These are phyloP conservation scores for Reticulitermes lucifugus DNA, from an alignment of 2,888 invertebrate species.

Conservation along the genomic window DNA sequence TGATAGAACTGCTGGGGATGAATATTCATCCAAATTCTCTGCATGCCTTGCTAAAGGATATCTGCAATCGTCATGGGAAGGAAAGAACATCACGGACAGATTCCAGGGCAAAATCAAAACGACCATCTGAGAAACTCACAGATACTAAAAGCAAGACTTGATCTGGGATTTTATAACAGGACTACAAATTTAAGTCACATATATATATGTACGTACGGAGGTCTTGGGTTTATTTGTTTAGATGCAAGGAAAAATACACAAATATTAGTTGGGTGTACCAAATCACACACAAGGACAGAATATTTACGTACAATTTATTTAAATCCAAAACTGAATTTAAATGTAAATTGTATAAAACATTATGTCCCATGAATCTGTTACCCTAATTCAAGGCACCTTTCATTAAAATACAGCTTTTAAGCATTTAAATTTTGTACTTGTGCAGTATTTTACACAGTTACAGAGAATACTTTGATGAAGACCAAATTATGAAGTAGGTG, in stretches of 20 bases:
- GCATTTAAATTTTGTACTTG: constrained; percentile 12
- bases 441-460: neutral
- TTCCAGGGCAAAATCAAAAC: neutral
- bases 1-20: constrained; percentile 26
- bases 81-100: neutral
- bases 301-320: neutral
- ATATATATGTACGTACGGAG: constrained; percentile 1
- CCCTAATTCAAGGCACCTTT: constrained; percentile 27
- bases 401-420: constrained; percentile 17
- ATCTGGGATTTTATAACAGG: neutral
- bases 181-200: neutral
- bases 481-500: neutral
- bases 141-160: constrained; percentile 12
- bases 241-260: constrained; percentile 19
- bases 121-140: neutral
- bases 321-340: constrained; percentile 8
- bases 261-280: neutral
- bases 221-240: constrained; percentile 23
- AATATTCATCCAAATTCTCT: constrained; percentile 33
- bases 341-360: neutral
- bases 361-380: neutral
- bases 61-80: neutral
- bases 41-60: constrained; percentile 19
- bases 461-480: neutral
- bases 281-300: neutral